Conservation (phyloP, 2,113 vertebrate species). For the Rutilus rutilus region DNA sequence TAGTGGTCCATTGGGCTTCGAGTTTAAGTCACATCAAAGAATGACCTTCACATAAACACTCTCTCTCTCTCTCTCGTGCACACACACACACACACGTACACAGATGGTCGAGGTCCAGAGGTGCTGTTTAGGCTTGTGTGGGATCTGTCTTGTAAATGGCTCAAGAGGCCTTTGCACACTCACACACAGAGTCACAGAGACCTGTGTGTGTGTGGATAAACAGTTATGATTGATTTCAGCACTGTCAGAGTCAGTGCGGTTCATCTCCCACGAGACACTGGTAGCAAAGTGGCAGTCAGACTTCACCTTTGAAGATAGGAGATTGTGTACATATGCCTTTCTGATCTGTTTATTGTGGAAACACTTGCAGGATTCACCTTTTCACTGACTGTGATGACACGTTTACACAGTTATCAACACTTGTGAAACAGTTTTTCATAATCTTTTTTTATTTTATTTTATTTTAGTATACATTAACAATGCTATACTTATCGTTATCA, state of each 20-base stretch:
- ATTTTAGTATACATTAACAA: no score
- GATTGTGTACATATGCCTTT: background rate
- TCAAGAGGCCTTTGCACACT: constrained; percentile 18
- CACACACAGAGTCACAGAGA: background rate
- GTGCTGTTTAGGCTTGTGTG: constrained; percentile 35
- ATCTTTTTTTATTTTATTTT: no score
- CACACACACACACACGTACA: background rate
- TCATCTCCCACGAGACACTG: constrained; percentile 28
- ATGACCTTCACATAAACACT: constrained; percentile 43
- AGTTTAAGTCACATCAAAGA: constrained; percentile 39
- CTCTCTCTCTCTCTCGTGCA: background rate
- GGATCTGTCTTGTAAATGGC: constrained; percentile 26
- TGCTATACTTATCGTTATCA: no score
- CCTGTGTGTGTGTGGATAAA: constrained; percentile 32
- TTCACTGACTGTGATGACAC: no score
- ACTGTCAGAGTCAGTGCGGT: constrained; percentile 29
- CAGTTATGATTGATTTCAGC: constrained; percentile 40
- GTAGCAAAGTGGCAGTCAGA: constrained; percentile 33
- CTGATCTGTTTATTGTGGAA: background rate
- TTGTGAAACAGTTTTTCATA: no score
- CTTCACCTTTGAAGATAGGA: constrained; percentile 26
- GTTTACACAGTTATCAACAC: no score
- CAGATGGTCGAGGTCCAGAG: constrained; percentile 48
- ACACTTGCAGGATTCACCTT: background rate
- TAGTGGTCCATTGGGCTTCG: constrained; percentile 1